Percentiles rank a stretch among this genome's conserved stretches.
Evolutionary conservation across 2,888 invertebrate species (phyloP).

Genomic region (Halictus ligatus): DNA sequence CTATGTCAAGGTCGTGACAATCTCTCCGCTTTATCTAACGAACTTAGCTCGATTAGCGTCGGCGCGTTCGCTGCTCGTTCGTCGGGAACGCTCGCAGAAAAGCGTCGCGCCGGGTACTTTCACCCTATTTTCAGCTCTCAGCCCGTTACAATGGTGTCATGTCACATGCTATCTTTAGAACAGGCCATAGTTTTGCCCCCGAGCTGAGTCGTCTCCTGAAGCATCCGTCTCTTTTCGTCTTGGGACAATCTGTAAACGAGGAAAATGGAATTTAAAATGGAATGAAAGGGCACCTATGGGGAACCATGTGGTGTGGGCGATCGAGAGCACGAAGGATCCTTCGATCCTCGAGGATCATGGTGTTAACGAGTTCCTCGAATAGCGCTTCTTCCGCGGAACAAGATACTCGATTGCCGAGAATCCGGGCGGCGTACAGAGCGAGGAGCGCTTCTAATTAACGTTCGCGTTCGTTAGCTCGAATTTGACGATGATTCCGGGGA

Average conservation of each 20-base stretch:
- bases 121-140: constrained; percentile 7
- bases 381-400: neutral
- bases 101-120: constrained; percentile 26
- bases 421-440: neutral
- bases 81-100: constrained; percentile 27
- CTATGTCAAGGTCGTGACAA: constrained; percentile 50
- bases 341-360: neutral
- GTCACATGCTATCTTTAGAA: neutral
- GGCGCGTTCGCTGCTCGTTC: constrained; percentile 19
- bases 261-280: neutral
- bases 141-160: neutral
- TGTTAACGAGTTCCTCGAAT: constrained; percentile 28
- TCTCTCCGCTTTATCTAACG: constrained; percentile 44
- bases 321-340: neutral
- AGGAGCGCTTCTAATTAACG: neutral
- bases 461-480: neutral
- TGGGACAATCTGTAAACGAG: neutral
- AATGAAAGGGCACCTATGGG: neutral
- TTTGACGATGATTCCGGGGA: neutral
- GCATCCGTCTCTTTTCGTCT: neutral
- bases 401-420: neutral
- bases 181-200: neutral
- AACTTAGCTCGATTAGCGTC: constrained; percentile 36
- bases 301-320: neutral
- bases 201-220: neutral